A percentile compares a stretch with the other conserved stretches of the same genome.
Conservation (phyloP, 2,888 invertebrate genomes). For the Cataglyphis altisquamis region DNA sequence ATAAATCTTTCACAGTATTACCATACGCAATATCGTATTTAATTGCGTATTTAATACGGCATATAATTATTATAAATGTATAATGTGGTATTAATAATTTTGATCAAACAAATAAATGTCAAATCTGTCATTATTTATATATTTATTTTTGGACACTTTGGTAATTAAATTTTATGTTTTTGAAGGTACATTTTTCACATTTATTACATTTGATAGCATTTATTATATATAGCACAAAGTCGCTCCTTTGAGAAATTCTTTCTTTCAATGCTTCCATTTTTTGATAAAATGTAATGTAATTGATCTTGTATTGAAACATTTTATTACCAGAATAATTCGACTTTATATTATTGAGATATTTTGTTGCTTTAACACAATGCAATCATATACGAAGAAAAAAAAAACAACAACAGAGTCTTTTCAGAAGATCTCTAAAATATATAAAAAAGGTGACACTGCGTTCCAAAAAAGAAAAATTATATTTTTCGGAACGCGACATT, state of each 20-base stretch:
- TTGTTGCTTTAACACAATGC: background rate
- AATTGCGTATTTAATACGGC: background rate
- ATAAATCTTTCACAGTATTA: background rate
- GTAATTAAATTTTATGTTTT: background rate
- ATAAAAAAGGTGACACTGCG: background rate
- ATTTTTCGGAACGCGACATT: conserved; percentile 16
- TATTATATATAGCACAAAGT: background rate
- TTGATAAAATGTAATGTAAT: conserved; percentile 16
- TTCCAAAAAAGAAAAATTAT: background rate
- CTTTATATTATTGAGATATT: background rate
- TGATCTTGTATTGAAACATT: conserved; percentile 12
- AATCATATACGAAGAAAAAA: conserved; percentile 13
- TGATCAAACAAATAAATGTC: background rate
- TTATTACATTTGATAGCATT: background rate
- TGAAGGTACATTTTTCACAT: background rate
- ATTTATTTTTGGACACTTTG: background rate
- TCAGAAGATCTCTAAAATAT: background rate
- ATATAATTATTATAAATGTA: background rate
- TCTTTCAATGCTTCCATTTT: background rate
- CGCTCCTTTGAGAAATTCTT: background rate
- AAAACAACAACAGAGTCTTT: background rate
- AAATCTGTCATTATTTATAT: background rate
- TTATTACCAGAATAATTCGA: background rate
- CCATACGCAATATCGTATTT: background rate
- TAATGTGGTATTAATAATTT: background rate